Percentiles rank a stretch among this genome's conserved stretches.
Conservation (phyloP, 2,797 vertebrate species). For the Moxostoma hubbsi region DNA sequence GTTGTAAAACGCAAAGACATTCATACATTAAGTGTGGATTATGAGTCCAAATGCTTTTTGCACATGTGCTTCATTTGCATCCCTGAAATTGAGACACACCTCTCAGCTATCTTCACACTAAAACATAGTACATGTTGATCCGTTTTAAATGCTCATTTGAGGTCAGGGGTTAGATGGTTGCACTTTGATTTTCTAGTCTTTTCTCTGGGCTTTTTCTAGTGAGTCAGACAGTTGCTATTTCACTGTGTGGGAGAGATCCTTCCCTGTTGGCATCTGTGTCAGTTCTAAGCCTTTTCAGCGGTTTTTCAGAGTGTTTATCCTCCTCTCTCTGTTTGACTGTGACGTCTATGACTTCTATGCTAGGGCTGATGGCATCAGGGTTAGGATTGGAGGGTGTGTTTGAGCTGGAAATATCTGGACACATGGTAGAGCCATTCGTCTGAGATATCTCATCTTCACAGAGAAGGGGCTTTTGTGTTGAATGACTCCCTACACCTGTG, state of each 20-base stretch:
- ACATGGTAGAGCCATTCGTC: conserved; percentile 81
- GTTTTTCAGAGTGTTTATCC: conserved; percentile 78
- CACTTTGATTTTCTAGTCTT: conserved; percentile 10
- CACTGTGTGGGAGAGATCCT: background rate
- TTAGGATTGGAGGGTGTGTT: conserved; percentile 14
- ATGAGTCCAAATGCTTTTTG: too few species aligned
- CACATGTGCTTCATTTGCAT: conserved; percentile 35
- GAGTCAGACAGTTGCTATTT: conserved; percentile 33
- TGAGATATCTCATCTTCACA: conserved; percentile 63
- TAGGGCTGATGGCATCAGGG: conserved; percentile 28
- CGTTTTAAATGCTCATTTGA: background rate
- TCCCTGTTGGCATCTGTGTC: conserved; percentile 79
- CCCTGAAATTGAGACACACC: conserved; percentile 46
- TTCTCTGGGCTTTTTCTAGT: conserved; percentile 43
- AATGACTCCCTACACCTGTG: conserved; percentile 82
- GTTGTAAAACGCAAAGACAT: too few species aligned
- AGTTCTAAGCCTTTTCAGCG: conserved; percentile 85
- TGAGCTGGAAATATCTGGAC: conserved; percentile 61
- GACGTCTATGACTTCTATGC: conserved; percentile 25
- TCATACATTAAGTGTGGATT: too few species aligned
- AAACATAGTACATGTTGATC: background rate
- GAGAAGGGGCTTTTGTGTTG: conserved; percentile 68
- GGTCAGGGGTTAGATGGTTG: conserved; percentile 10
- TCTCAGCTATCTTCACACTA: conserved; percentile 23
- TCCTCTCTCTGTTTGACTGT: conserved; percentile 47